phyloP scores from a whole-genome alignment of 2,113 vertebrate genomes.

The Oreochromis spilurus region DNA sequence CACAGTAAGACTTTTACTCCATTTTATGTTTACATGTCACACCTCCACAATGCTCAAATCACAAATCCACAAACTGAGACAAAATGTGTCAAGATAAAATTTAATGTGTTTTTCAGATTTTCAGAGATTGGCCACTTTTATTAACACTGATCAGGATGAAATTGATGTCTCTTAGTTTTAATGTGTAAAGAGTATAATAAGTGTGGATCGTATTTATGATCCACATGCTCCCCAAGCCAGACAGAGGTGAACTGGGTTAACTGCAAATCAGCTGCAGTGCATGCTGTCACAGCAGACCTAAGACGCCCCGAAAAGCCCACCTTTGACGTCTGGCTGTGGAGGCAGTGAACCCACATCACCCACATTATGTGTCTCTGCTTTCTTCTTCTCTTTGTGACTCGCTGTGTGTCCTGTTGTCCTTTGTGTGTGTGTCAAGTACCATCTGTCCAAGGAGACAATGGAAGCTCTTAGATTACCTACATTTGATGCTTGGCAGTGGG shows the following conservation, averaged over 20 bases:
- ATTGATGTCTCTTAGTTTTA: not conserved
- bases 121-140: not conserved
- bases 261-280: constrained; percentile 65
- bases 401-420: not conserved
- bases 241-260: constrained; percentile 41
- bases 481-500: constrained; percentile 95
- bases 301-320: constrained; percentile 63
- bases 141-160: not conserved
- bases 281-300: constrained; percentile 66
- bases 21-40: not conserved
- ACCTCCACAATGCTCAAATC: not conserved
- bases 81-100: not conserved
- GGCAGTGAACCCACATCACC: constrained; percentile 15
- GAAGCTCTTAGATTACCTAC: constrained; percentile 86
- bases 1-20: constrained; percentile 73
- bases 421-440: constrained; percentile 74
- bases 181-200: not conserved
- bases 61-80: not conserved
- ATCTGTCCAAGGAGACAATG: constrained; percentile 88
- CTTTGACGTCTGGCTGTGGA: constrained; percentile 68
- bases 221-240: constrained; percentile 2
- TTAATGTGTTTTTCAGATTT: not conserved
- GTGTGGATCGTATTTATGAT: not conserved
- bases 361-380: not conserved
- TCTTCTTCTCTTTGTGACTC: not conserved